These are phyloP conservation scores for Stigmatopora argus DNA, from an alignment of 2,113 vertebrate species.

Conservation along the genomic window DNA sequence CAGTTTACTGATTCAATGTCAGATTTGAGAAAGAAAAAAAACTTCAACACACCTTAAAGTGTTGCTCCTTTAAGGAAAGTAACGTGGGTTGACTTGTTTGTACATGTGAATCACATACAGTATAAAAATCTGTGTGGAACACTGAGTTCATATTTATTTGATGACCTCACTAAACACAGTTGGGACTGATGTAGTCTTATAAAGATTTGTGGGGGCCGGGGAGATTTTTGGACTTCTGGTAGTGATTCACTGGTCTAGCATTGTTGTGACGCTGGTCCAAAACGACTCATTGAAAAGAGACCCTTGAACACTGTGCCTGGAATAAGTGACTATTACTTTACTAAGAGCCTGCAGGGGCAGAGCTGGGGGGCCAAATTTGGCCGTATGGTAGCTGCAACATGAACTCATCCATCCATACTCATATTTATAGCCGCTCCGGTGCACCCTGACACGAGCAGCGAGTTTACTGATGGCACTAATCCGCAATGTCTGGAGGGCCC, in stretches of 20 bases:
- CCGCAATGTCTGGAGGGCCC: slow-evolving; percentile 36
- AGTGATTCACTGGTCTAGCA: slow-evolving; percentile 49
- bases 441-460: slow-evolving; percentile 6
- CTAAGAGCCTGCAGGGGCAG: slow-evolving; percentile 49
- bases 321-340: slow-evolving; percentile 65
- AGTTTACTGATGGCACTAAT: slow-evolving; percentile 46
- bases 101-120: not conserved
- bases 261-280: slow-evolving; percentile 35
- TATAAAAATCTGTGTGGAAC: not conserved
- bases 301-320: slow-evolving; percentile 55
- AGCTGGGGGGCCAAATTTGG: slow-evolving; percentile 61
- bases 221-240: slow-evolving; percentile 33
- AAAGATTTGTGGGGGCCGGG: slow-evolving; percentile 24
- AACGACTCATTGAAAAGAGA: slow-evolving; percentile 40
- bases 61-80: too few species aligned
- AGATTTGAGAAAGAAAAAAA: too few species aligned
- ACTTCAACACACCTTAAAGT: too few species aligned
- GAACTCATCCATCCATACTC: slow-evolving; percentile 46
- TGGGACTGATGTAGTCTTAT: slow-evolving; percentile 22
- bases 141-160: not conserved
- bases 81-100: too few species aligned
- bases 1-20: too few species aligned
- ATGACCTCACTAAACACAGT: slow-evolving; percentile 22
- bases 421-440: slow-evolving; percentile 57
- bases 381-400: slow-evolving; percentile 44